Conservation (phyloP, 2,888 invertebrate genomes). For the Lithophane semibrunnea region DNA sequence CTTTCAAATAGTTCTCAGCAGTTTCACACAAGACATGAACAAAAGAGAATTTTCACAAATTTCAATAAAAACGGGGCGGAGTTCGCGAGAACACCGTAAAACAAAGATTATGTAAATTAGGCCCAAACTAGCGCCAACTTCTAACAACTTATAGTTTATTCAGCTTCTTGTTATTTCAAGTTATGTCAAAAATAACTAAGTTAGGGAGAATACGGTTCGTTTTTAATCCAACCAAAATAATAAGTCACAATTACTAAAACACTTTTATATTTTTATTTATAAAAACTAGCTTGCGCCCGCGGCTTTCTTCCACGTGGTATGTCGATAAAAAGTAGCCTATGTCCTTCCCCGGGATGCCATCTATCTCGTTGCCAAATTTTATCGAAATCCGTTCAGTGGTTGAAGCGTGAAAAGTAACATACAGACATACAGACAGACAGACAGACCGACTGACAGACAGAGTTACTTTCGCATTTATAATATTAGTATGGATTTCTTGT, state of each 20-base stretch:
- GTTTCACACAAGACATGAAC: conserved; percentile 24
- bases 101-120: conserved; percentile 62
- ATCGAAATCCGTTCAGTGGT: too few species aligned
- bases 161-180: conserved; percentile 61
- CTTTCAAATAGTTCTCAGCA: conserved; percentile 33
- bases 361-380: too few species aligned
- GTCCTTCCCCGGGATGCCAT: too few species aligned
- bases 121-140: conserved; percentile 44
- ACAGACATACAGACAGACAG: too few species aligned
- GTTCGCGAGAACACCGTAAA: conserved; percentile 52
- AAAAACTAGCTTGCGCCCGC: not conserved
- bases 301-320: too few species aligned
- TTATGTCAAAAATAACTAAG: conserved; percentile 49
- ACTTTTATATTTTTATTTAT: not conserved
- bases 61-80: conserved; percentile 54
- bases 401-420: too few species aligned
- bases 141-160: conserved; percentile 56
- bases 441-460: too few species aligned
- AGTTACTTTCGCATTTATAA: too few species aligned
- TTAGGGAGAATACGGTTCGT: conserved; percentile 3
- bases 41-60: conserved; percentile 52
- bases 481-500: too few species aligned
- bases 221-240: not conserved
- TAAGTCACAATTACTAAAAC: not conserved
- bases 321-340: too few species aligned